Base-by-base conservation (phyloP, 2,113 vertebrate genomes). In the Laticauda laticaudata region DNA sequence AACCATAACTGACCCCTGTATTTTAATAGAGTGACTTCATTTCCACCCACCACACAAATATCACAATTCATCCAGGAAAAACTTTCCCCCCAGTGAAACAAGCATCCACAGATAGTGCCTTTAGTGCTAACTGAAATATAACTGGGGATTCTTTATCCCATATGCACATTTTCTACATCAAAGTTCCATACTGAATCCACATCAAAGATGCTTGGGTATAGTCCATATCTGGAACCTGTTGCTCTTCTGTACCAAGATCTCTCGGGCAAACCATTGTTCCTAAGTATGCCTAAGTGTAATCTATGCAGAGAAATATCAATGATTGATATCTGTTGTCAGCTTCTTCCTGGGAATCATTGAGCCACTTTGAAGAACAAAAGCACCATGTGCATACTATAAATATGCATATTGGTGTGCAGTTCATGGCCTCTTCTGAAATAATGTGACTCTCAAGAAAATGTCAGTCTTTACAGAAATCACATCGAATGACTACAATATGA, bases 301-400 rank as follows among this genome's bases (percentile, higher is more conserved):
- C 24, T 56, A 51, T 92, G 64, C 48, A 45, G 15, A 89, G 29
- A 53, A 92, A 69, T 34, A 11, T 48, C 43, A 55, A 48, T n/a
- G 43, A 57, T 29, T 23, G 10, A 87, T 92, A 26, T 24, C 56
- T 57, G 3, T 59, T 59, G n/a, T 51, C 20, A 34, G 53, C 8
- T 90, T 24, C 6, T 51, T 43, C 56, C 29, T 12, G 34, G 88
- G 26, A 56, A 26, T 89, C 20, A 29, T 43, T n/a, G 4, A 55
- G 53, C 34, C 3, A 24, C 29, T 89, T 64, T 87, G 92, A 87
- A 90, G 56, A 86, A 51, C 88, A 93, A 51, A 87, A 93, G 69
- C 56, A 39, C 43, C 21, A 26, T 51, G 18, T 53, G 43, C 20
- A 59, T 86, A 26, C 12, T 55, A 39, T 69, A 90, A 55, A 21